Evolutionary conservation across 2,113 vertebrate genomes (phyloP), one percentile per base, ranked within the genome.

Genomic region (Oxyruncus cristatus): DNA sequence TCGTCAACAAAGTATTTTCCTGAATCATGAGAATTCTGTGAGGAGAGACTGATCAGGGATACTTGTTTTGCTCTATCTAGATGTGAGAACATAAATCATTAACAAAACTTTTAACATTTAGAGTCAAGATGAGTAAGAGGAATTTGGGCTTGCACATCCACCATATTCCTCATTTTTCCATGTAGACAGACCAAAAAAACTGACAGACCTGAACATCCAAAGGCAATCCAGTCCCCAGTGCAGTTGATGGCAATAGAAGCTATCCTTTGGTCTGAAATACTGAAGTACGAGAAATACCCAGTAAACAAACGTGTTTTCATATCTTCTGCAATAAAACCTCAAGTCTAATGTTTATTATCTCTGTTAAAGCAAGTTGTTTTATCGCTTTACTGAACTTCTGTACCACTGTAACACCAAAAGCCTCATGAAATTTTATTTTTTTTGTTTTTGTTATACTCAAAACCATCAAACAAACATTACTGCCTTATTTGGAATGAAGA

Each of bases 221-320:
- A 99, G 23, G 99, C 98, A 26, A 99, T 99, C 99, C 99, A 99
- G 98, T 99, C 99, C 80, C 99, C 99, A 4, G 99, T 98, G 92
- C 93, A 88, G 95, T 99, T 99, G 88, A 99, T 87, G 30, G 98
- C 93, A 72, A 99, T 95, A 3, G 99, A 98, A 6, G 98, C 75
- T 71, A 99, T 98, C 76, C 98, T 98, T 97, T 99, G 99, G 62
- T 99, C 99, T 14, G 99, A 99, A 98, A 99, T 98, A 94, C 99
- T 99, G 94, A 47, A 84, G 23, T 50, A 65, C 27, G 59, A 88
- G 53, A 91, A 75, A 28, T 14, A 11, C 4, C 10, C 37, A 44
- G n/a, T 62, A 55, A 66, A 32, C 1, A 92, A 88, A 58, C 1
- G 30, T 3, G 1, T 9, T 83, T 78, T 82, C 46, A 58, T 0